These are phyloP conservation scores for Acanthisitta chloris DNA, from an alignment of 2,113 vertebrate species.

Conservation along the genomic window DNA sequence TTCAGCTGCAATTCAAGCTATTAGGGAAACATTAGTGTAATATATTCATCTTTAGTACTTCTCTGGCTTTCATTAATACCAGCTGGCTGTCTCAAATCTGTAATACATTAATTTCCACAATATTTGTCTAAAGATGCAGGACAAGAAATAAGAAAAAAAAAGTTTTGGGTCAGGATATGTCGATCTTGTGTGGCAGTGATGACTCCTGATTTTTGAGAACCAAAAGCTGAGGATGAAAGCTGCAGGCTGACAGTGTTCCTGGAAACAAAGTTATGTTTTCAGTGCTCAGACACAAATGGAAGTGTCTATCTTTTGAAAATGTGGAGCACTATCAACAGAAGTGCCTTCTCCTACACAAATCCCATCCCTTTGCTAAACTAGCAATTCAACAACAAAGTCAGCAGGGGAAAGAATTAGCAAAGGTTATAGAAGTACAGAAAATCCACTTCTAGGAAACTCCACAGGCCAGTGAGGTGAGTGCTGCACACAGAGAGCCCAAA, in stretches of 20 bases:
- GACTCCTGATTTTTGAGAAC: background rate
- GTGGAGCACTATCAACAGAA: background rate
- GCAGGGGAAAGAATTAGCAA: background rate
- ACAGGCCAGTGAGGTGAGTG: background rate
- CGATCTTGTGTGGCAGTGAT: background rate
- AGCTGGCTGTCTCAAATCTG: background rate
- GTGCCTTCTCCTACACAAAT: background rate
- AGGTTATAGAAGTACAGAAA: background rate
- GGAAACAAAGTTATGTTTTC: background rate
- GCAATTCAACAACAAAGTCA: background rate
- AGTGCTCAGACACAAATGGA: background rate
- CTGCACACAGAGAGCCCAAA: rapidly evolving
- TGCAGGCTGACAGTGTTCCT: background rate
- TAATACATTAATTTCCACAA: background rate
- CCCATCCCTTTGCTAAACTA: background rate
- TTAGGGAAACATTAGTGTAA: background rate
- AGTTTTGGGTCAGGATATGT: background rate
- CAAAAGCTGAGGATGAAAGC: background rate
- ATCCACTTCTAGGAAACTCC: background rate
- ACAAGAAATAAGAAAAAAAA: background rate
- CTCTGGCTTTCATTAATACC: background rate
- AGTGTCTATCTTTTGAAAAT: background rate
- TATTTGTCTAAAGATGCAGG: background rate
- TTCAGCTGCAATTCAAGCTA: background rate
- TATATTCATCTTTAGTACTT: background rate